Conservation (phyloP, 2,888 invertebrate genomes). For the Conops quadrifasciatus region DNA sequence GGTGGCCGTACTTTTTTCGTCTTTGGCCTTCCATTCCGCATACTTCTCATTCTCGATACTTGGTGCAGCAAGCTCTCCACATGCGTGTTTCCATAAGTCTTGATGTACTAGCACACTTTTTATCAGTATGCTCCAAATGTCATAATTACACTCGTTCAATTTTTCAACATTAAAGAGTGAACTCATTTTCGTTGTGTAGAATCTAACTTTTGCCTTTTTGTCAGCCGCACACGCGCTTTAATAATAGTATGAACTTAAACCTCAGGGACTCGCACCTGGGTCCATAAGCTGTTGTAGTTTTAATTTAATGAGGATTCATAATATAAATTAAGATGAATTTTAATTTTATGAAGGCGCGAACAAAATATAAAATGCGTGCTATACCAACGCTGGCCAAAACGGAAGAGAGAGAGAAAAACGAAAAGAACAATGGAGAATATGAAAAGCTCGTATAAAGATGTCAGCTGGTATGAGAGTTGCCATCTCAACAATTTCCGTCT, state of each 20-base stretch:
- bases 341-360: not conserved
- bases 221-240: not conserved
- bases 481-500: not conserved
- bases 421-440: not conserved
- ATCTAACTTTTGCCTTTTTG: too few species aligned
- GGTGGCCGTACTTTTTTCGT: conserved; percentile 28
- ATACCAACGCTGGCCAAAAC: not conserved
- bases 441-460: not conserved
- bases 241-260: not conserved
- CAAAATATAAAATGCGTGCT: too few species aligned
- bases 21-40: not conserved
- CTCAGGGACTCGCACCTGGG: not conserved
- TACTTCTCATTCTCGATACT: not conserved
- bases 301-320: not conserved
- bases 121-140: conserved; percentile 22
- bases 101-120: conserved; percentile 26
- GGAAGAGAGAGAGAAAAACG: not conserved
- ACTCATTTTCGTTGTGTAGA: too few species aligned
- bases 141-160: conserved; percentile 29
- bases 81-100: conserved; percentile 8
- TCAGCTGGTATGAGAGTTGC: conserved; percentile 4
- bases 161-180: conserved; percentile 32
- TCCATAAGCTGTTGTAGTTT: not conserved
- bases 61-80: not conserved
- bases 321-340: not conserved